Evolutionary conservation across 92 coral and sea anemone species (phyloP).

Genomic region (Galaxea fascicularis): DNA sequence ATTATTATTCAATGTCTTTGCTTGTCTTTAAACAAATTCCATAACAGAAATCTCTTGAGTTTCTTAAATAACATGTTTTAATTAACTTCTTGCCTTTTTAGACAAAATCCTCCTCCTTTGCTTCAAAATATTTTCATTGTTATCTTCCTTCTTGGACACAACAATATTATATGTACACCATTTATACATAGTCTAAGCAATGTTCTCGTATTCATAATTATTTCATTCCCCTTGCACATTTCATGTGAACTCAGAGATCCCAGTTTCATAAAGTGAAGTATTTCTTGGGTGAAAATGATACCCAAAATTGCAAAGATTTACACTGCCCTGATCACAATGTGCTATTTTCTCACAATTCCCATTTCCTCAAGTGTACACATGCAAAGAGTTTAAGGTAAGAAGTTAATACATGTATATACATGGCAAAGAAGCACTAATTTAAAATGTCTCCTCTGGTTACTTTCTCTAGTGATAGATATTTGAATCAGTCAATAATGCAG

Average conservation of each 20-base stretch:
- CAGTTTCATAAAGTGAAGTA: background rate
- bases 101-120: background rate
- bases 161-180: background rate
- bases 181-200: background rate
- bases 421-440: too few species aligned
- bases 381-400: too few species aligned
- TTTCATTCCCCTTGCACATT: background rate
- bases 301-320: background rate
- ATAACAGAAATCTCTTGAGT: background rate
- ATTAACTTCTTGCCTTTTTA: background rate
- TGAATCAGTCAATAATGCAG: too few species aligned
- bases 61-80: slow-evolving; percentile 16
- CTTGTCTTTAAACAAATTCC: slow-evolving; percentile 10
- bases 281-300: too few species aligned
- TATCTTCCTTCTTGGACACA: background rate
- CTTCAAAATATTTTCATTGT: background rate
- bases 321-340: background rate
- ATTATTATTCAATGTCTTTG: background rate
- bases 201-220: background rate
- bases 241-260: background rate
- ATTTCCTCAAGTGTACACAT: too few species aligned
- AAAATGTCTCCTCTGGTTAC: too few species aligned
- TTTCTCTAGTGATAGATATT: too few species aligned
- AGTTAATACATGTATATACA: too few species aligned
- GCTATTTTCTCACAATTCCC: too few species aligned